Evolutionary conservation across 2,888 invertebrate genomes (phyloP), one percentile per base, ranked within the genome.

Genomic region (Coenonympha arcania): DNA sequence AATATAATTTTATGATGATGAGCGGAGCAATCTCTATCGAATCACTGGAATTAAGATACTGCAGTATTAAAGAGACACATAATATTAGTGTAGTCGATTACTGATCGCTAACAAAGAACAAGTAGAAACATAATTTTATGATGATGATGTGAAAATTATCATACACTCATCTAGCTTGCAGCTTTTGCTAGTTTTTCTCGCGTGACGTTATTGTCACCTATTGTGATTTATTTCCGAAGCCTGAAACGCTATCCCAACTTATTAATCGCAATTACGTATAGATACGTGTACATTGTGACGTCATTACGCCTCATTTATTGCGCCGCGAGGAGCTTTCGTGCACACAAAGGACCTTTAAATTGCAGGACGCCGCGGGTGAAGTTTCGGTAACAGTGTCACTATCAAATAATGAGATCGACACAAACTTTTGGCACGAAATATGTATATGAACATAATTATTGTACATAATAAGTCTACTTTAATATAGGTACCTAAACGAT

Each of bases 301-400:
- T 55, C 42, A 39, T 52, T 26, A 44, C 49, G 9, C 15, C 19
- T 46, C 33, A 50, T 44, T 44, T 44, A 44, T 46, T 52, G 48
- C 40, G 61, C 48, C 39, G 34, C 59, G 60, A 65, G 71, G 62
- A 79, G 79, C 73, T 79, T 73, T 79, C 73, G 73, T 76, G 78
- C 72, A 76, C 78, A 81, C 80, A 75, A 73, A 80, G 78, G 79
- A 76, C 71, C 65, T 55, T 69, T 62, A 69, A 70, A 71, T 71
- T 49, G 42, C 48, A 61, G 55, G 62, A 72, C 70, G 76, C 72
- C 71, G 69, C 67, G 60, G 65, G 65, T 59, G 66, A 81, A 82
- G 75, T 84, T 83, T 76, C 74, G 77, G 79, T 75, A 77, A 68
- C 70, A 71, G 73, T 69, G 81, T 82, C 82, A 83, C 80, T 82